phyloP scores from a whole-genome alignment of 1,140 invertebrate genomes.

The Littorina saxatilis region DNA sequence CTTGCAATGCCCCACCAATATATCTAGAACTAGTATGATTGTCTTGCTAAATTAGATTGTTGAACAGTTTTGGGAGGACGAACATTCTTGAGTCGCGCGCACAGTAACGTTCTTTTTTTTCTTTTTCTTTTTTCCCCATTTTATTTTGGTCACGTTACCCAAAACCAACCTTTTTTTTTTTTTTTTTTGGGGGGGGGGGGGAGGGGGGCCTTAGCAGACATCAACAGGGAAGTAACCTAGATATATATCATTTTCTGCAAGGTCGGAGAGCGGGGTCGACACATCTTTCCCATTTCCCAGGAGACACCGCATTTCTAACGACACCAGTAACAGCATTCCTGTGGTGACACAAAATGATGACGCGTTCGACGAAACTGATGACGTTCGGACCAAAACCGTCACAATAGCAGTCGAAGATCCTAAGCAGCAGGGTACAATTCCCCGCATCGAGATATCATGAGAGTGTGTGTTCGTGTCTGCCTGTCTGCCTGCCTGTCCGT shows the following conservation, averaged over 20 bases:
- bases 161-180: too few species aligned
- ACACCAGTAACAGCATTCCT: background rate
- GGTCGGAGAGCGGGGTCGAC: constrained; percentile 19
- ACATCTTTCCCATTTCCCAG: background rate
- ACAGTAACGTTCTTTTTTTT: too few species aligned
- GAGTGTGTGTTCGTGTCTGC: background rate
- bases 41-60: too few species aligned
- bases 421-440: background rate
- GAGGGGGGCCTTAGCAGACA: too few species aligned
- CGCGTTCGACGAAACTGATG: background rate
- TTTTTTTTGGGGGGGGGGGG: too few species aligned
- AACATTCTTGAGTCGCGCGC: too few species aligned
- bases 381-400: background rate
- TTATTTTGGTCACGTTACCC: too few species aligned
- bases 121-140: background rate
- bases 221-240: too few species aligned
- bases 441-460: constrained; percentile 22
- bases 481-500: background rate
- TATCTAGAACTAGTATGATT: too few species aligned
- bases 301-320: background rate
- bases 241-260: too few species aligned
- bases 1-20: too few species aligned
- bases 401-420: background rate
- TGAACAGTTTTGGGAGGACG: too few species aligned
- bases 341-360: background rate